These are phyloP conservation scores for Papilio glaucus DNA, from an alignment of 1,140 invertebrate genomes.

Conservation along the genomic window DNA sequence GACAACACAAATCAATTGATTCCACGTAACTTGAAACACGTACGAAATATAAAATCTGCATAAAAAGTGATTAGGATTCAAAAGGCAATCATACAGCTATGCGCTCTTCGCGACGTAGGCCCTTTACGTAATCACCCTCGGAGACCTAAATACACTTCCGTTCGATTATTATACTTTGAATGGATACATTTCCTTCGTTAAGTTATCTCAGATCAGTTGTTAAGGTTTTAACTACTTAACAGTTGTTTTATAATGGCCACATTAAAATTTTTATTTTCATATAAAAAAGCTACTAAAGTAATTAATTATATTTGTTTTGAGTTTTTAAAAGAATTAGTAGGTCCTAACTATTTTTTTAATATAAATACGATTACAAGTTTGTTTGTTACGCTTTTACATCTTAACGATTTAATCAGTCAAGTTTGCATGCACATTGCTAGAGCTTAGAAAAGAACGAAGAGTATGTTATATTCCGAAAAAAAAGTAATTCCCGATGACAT, in stretches of 20 bases:
- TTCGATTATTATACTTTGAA: too few species aligned
- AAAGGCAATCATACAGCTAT: slow-evolving; percentile 38
- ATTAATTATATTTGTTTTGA: neutral
- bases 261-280: slow-evolving; percentile 8
- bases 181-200: slow-evolving; percentile 29
- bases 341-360: too few species aligned
- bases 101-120: slow-evolving; percentile 41
- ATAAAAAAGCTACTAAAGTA: neutral
- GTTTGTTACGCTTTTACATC: too few species aligned
- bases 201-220: slow-evolving; percentile 46
- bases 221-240: slow-evolving; percentile 40
- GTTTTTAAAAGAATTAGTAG: neutral
- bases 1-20: neutral
- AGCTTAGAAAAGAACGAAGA: too few species aligned
- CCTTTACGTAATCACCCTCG: slow-evolving; percentile 39
- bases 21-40: slow-evolving; percentile 42
- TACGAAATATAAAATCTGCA: slow-evolving; percentile 60
- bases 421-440: too few species aligned
- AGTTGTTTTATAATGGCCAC: slow-evolving; percentile 22
- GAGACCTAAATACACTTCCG: slow-evolving; percentile 44
- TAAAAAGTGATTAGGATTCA: slow-evolving; percentile 57
- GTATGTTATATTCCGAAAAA: too few species aligned
- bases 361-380: too few species aligned
- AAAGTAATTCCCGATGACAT: too few species aligned
- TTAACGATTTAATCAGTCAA: too few species aligned